Evolutionary conservation across 2,888 invertebrate genomes (phyloP).

Genomic region (Ditula angustiorana): DNA sequence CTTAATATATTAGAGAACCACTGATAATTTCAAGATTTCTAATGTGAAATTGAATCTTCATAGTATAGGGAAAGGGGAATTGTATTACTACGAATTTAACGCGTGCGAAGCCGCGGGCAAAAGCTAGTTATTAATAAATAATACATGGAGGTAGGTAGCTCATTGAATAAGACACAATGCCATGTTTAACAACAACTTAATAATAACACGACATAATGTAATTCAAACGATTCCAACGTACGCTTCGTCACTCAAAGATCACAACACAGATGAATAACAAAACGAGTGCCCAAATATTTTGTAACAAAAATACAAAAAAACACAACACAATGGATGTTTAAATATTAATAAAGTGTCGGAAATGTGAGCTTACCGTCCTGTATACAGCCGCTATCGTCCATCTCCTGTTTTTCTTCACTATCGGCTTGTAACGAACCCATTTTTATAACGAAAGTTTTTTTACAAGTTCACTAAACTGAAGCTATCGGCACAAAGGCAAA

Average conservation of each 20-base stretch:
- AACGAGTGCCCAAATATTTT: not conserved
- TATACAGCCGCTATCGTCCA: slow-evolving; percentile 65
- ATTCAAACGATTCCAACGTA: not conserved
- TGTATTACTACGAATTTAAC: too few species aligned
- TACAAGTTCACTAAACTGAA: not conserved
- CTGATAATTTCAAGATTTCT: too few species aligned
- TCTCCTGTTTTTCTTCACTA: slow-evolving; percentile 53
- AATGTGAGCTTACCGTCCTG: slow-evolving; percentile 25
- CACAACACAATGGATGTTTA: slow-evolving; percentile 3
- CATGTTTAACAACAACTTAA: not conserved
- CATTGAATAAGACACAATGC: not conserved
- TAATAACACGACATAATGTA: not conserved
- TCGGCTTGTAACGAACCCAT: slow-evolving; percentile 63
- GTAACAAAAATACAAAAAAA: slow-evolving; percentile 13
- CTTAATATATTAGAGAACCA: too few species aligned
- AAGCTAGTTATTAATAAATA: not conserved
- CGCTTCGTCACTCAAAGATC: not conserved
- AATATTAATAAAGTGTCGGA: not conserved
- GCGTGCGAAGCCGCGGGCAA: too few species aligned
- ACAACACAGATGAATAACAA: not conserved
- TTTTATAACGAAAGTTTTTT: slow-evolving; percentile 42
- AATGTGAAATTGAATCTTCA: too few species aligned
- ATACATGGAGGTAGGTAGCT: not conserved
- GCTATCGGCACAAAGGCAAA: slow-evolving; percentile 47
- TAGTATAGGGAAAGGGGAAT: too few species aligned